Evolutionary conservation across 2,113 vertebrate species (phyloP), one percentile per base, ranked within the genome.

Genomic region (Gracilinanus agilis): DNA sequence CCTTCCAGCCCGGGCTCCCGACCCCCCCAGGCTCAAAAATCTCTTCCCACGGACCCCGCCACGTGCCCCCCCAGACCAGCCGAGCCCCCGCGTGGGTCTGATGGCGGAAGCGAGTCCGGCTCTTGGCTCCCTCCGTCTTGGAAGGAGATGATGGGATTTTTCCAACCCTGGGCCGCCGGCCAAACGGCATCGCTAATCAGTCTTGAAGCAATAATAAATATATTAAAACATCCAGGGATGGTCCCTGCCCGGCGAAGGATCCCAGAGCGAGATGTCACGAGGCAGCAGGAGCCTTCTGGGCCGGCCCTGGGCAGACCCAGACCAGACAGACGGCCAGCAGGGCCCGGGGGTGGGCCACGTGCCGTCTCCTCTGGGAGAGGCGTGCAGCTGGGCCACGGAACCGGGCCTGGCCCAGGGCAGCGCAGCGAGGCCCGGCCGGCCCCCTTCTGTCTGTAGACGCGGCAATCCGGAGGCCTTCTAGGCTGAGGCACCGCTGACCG

Each of bases 161-260:
- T 97, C 92, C 94, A 93, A 96, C 94, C 96, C 97, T 96, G 97
- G 97, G 97, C 94, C 97, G 92, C 92, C 49, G 49, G 96, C 97
- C 97, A 98, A 96, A 95, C 97, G 96, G 96, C 97, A 95, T 97
- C 96, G 96, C 96, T 97, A 97, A 97, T 98, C 97, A 98, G 97
- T 97, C 97, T 96, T 95, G 95, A 95, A 97, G 96, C 97, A 96
- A 90, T 97, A 95, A 98, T 96, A 97, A 97, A 97, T 92, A 96
- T 97, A 97, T 96, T 96, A 96, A 96, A 96, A 93, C 90, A 96
- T 75, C 67, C n/a, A 21, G 16, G 67, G 67, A 19, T 6, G 5
- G 67, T n/a, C 27, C 67, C 67, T 6, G 0, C 67, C 67, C 13
- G 16, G 34, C 34, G n/a, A 75, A 75, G 19, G 92, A 94, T 95